Percentiles rank a stretch among this genome's conserved stretches.
These are phyloP conservation scores for Cremastinae sp. DNA, from an alignment of 2,888 invertebrate species.

Conservation along the genomic window DNA sequence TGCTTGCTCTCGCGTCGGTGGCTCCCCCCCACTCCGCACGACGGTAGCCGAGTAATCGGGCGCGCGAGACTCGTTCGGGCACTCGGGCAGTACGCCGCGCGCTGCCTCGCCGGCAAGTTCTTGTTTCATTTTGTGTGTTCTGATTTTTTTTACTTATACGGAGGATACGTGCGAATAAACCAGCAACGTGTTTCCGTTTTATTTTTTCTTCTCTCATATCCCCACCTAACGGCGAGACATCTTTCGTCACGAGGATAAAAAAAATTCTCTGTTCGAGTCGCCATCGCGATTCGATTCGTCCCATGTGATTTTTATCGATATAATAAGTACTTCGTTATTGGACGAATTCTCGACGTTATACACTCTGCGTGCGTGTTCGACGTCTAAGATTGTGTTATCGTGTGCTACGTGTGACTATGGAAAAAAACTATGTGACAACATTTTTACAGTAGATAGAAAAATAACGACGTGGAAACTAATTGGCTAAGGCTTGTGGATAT, in stretches of 20 bases:
- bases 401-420: too few species aligned
- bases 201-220: slow-evolving; percentile 31
- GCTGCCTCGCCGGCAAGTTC: slow-evolving; percentile 75
- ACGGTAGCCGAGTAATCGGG: slow-evolving; percentile 22
- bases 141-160: slow-evolving; percentile 4
- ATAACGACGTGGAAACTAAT: too few species aligned
- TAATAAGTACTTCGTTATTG: background rate
- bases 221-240: slow-evolving; percentile 40
- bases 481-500: too few species aligned
- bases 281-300: background rate
- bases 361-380: too few species aligned
- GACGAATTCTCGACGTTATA: too few species aligned
- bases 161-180: too few species aligned
- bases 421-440: too few species aligned
- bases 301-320: slow-evolving; percentile 22
- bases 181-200: slow-evolving; percentile 40
- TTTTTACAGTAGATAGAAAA: too few species aligned
- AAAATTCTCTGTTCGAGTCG: background rate
- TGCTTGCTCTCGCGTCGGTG: slow-evolving; percentile 28
- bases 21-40: slow-evolving; percentile 24
- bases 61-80: slow-evolving; percentile 40
- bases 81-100: slow-evolving; percentile 74
- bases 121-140: background rate
- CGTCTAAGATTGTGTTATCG: too few species aligned
- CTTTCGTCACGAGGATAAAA: background rate